Evolutionary conservation across 2,113 vertebrate species (phyloP).

Genomic region (Malaclemys terrapin): DNA sequence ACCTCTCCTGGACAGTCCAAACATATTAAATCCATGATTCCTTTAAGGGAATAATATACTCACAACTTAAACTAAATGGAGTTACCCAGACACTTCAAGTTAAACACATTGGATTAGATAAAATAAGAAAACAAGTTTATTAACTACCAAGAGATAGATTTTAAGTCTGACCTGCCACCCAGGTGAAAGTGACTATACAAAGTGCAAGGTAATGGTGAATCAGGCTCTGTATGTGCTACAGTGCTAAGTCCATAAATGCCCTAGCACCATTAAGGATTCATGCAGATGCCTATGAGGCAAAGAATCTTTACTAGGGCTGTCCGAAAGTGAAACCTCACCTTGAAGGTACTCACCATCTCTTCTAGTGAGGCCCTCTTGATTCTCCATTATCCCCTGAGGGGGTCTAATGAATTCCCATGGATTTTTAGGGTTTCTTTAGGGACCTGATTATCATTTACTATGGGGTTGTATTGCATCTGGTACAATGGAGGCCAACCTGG

Average conservation of each 20-base stretch:
- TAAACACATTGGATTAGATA: neutral
- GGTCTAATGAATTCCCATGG: neutral
- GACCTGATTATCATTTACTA: neutral
- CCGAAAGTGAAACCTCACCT: neutral
- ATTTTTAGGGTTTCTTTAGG: neutral
- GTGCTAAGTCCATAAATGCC: neutral
- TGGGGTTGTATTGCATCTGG: neutral
- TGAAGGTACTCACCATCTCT: neutral
- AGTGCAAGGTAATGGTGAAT: neutral
- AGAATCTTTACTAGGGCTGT: neutral
- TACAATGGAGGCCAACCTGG: neutral
- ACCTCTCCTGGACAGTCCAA: neutral
- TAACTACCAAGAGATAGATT: neutral
- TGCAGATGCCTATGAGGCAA: neutral
- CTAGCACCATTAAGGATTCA: neutral
- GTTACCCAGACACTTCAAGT: neutral
- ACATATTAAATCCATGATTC: neutral
- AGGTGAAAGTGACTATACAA: neutral
- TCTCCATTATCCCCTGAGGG: neutral
- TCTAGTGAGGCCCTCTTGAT: neutral
- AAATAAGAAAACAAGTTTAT: neutral
- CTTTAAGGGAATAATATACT: neutral
- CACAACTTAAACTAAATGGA: neutral
- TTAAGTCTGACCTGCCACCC: no score
- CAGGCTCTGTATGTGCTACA: neutral